These are phyloP conservation scores for Pardosa pseudoannulata DNA, from an alignment of 2,888 invertebrate genomes.

Conservation along the genomic window DNA sequence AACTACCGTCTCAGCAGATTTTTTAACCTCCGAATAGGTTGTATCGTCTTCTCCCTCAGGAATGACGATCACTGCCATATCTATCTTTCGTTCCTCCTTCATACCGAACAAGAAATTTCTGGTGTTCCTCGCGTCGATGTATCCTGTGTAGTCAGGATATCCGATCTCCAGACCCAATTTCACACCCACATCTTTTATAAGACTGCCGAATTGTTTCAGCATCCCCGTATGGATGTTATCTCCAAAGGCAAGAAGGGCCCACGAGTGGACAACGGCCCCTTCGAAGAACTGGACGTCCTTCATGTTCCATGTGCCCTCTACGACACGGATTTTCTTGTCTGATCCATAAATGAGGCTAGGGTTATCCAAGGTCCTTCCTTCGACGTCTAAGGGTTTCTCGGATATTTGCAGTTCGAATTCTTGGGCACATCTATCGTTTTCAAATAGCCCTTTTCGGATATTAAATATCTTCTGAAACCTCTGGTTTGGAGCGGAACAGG, in stretches of 20 bases:
- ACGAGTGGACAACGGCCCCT: neutral
- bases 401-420: conserved; percentile 58
- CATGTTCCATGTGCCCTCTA: conserved; percentile 60
- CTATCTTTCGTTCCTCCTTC: neutral
- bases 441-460: neutral
- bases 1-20: conserved; percentile 76
- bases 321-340: conserved; percentile 30
- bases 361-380: conserved; percentile 38
- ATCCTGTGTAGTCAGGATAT: neutral
- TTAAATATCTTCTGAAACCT: conserved; percentile 27
- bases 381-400: conserved; percentile 34
- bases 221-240: neutral
- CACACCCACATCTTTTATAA: neutral
- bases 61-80: neutral
- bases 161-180: neutral
- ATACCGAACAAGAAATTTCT: neutral
- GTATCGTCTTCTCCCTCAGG: neutral
- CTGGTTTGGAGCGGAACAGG: conserved; percentile 23
- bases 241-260: neutral
- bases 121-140: neutral
- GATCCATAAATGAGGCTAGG: conserved; percentile 44
- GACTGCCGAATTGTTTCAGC: conserved; percentile 1
- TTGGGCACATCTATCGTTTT: conserved; percentile 8
- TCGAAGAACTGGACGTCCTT: conserved; percentile 33
- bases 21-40: conserved; percentile 43